A percentile compares a stretch with the other conserved stretches of the same genome.
These are phyloP conservation scores for Petrocephalus schoutedeni DNA, from an alignment of 2,797 vertebrate species.

Conservation along the genomic window DNA sequence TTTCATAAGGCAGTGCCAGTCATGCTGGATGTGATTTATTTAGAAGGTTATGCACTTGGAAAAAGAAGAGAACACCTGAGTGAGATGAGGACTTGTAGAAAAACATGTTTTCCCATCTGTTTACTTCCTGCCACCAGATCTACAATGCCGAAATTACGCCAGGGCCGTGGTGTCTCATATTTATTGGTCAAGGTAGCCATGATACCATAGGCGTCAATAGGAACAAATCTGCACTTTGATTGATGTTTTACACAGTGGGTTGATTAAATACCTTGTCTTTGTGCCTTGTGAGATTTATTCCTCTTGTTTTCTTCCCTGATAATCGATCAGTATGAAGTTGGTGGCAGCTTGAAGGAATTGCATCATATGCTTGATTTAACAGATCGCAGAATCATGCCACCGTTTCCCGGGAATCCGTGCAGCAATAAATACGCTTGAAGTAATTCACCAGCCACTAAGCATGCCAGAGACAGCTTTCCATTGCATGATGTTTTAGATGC, in stretches of 20 bases:
- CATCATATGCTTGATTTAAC: background rate
- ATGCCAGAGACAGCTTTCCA: background rate
- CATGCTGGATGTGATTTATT: background rate
- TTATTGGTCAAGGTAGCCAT: background rate
- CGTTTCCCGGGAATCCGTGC: background rate
- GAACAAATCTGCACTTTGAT: background rate
- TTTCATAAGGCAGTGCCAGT: background rate
- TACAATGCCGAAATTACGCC: background rate
- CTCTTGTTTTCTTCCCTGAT: background rate
- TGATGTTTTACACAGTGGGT: background rate
- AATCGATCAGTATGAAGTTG: background rate
- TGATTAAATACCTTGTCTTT: background rate
- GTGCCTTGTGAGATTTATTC: background rate
- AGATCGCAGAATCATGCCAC: background rate
- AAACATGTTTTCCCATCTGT: background rate
- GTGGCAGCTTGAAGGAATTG: background rate
- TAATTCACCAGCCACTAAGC: background rate
- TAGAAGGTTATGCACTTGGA: background rate
- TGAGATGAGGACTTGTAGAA: background rate
- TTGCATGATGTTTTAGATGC: background rate
- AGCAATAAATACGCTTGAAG: background rate
- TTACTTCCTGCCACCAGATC: background rate
- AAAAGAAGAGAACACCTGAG: background rate
- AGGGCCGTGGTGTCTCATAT: background rate
- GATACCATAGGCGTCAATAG: background rate